A percentile compares a stretch with the other conserved stretches of the same genome.
Conservation (phyloP, 2,113 vertebrate genomes). For the Grallaria varia region DNA sequence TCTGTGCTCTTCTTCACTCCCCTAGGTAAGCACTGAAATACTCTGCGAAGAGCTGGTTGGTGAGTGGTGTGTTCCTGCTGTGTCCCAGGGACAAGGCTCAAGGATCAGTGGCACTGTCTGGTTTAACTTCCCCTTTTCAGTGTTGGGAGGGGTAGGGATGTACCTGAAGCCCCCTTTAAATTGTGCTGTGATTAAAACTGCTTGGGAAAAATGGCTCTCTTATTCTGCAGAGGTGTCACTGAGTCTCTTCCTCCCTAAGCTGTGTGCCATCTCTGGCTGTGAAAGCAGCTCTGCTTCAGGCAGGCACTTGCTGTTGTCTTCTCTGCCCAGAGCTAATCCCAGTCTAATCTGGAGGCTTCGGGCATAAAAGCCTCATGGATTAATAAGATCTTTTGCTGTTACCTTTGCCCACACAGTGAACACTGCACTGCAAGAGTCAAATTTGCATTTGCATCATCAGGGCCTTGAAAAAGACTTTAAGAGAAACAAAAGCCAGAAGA, state of each 20-base stretch:
- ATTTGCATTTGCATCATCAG: background rate
- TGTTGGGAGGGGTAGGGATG: background rate
- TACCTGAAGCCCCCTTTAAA: background rate
- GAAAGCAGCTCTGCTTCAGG: background rate
- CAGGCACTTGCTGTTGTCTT: background rate
- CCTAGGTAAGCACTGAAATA: conserved; percentile 76
- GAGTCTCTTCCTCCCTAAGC: background rate
- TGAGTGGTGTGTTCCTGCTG: background rate
- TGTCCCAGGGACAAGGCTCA: background rate
- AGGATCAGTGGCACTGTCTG: background rate
- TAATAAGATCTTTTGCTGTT: background rate
- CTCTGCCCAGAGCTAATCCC: background rate
- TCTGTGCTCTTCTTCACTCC: conserved; percentile 85
- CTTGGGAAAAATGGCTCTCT: background rate
- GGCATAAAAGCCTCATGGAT: background rate
- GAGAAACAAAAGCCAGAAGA: background rate
- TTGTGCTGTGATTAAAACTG: background rate
- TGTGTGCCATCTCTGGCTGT: background rate
- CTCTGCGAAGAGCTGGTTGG: background rate
- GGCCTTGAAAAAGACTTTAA: background rate
- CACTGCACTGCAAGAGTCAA: background rate
- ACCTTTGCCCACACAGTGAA: background rate
- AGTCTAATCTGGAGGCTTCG: background rate
- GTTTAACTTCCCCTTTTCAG: background rate
- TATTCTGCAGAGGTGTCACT: background rate